phyloP scores from a whole-genome alignment of 2,797 vertebrate species.

The Lepidocolaptes lacrymiger region DNA sequence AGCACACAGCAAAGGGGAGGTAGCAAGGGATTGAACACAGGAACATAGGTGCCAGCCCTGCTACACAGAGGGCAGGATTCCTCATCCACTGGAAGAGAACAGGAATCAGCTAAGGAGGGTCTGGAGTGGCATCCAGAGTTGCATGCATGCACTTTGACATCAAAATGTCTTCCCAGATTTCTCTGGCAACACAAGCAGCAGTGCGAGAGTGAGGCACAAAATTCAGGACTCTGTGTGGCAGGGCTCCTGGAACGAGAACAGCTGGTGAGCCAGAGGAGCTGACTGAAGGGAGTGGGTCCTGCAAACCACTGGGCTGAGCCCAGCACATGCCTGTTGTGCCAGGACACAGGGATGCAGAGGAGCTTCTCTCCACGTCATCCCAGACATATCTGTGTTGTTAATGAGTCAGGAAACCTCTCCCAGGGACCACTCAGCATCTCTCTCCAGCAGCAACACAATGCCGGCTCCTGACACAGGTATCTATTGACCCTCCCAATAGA shows the following conservation, averaged over 20 bases:
- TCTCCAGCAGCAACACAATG: rapidly evolving
- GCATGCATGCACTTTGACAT: neutral
- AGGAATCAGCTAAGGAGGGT: neutral
- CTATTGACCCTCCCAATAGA: no score
- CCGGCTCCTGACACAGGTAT: neutral
- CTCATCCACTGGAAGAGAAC: neutral
- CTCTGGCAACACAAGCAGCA: neutral
- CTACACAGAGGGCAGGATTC: neutral
- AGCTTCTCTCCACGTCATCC: neutral
- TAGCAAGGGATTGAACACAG: rapidly evolving
- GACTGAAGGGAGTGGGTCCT: neutral
- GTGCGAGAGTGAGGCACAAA: neutral
- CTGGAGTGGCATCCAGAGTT: neutral
- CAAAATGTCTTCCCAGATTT: neutral
- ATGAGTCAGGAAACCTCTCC: neutral
- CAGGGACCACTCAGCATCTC: neutral
- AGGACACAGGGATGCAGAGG: neutral
- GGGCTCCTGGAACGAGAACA: neutral
- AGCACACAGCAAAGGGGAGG: neutral
- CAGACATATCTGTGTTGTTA: neutral
- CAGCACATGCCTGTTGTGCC: rapidly evolving
- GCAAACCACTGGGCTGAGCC: neutral
- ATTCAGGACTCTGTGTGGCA: neutral
- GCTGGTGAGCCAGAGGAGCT: neutral
- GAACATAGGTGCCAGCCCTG: neutral